Evolutionary conservation across 2,888 invertebrate species (phyloP), one percentile per base, ranked within the genome.

Genomic region (Sminthurinus aureus): DNA sequence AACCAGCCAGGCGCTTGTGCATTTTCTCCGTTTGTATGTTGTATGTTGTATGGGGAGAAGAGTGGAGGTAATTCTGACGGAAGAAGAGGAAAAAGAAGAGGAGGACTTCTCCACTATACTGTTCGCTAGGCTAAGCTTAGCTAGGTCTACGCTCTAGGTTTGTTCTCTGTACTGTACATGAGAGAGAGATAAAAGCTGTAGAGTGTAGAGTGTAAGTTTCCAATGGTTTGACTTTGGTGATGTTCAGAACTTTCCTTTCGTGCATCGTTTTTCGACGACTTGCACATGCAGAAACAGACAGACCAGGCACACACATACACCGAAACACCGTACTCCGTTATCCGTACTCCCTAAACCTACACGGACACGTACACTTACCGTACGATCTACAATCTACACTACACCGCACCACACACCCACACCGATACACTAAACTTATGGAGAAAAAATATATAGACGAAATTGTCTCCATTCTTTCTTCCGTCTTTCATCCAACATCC

Each of bases 1-100:
- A 38, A 38, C 38, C 71, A 38, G 81, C 77, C 82, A 82, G 87
- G 86, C 86, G 86, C 87, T 87, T 87, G 86, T 86, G 86, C 86
- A 87, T 86, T 75, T 82, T 79, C 71, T 26, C 79, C 79, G 51
- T 80, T 51, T 80, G 73, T n/a, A n/a, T n/a, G n/a, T n/a, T n/a
- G n/a, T n/a, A n/a, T n/a, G n/a, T n/a, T n/a, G n/a, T 71, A 22
- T 22, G 74, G 24, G 58, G 58, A 58, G 24, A 13, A 71, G 24
- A 26, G 74, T 74, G 38, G 74, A 26, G 26, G 74, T 74, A 58
- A 58, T 58, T 58, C 58, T 74, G 74, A n/a, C 50, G 75, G 73
- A 11, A 26, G 24, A 73, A 0, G 26, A 18, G 38, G 26, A 73
- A 13, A 73, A 26, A 26, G 73, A 38, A 73, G 38, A 38, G 38